Percentiles rank a stretch among this genome's conserved stretches.
phyloP scores from a whole-genome alignment of 2,888 invertebrate species.

The Rotaria socialis region DNA sequence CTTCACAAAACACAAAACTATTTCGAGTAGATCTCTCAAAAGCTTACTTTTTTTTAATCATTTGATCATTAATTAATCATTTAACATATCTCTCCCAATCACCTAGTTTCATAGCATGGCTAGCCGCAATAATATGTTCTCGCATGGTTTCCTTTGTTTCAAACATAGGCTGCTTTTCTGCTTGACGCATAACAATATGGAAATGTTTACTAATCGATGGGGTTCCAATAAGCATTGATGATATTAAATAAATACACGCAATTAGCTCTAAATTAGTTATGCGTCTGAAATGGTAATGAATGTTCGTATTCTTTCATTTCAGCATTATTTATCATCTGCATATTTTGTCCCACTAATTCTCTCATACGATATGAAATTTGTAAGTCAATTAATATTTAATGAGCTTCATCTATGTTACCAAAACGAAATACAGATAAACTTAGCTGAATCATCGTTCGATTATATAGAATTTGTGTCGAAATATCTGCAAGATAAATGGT shows the following conservation, averaged over 20 bases:
- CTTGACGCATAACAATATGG: conserved; percentile 90
- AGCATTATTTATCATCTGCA: conserved; percentile 60
- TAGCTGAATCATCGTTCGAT: conserved; percentile 94
- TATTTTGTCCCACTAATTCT: conserved; percentile 79
- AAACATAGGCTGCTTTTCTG: conserved; percentile 81
- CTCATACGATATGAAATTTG: conserved; percentile 98
- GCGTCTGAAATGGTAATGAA: conserved; percentile 98
- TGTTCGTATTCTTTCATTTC: conserved; percentile 71
- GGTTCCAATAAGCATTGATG: conserved; percentile 97
- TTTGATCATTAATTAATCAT: conserved; percentile 95
- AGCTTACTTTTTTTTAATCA: conserved; percentile 72
- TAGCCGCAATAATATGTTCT: conserved; percentile 97
- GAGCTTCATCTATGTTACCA: conserved; percentile 86
- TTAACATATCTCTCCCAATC: conserved; percentile 91
- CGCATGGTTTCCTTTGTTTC: conserved; percentile 95
- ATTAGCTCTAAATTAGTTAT: conserved; percentile 95
- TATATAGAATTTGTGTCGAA: conserved; percentile 76
- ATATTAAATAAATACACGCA: conserved; percentile 95
- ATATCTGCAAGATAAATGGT: conserved; percentile 65
- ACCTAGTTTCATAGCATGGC: conserved; percentile 94
- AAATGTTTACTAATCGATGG: conserved; percentile 96
- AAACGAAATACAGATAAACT: conserved; percentile 96
- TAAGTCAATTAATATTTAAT: conserved; percentile 90
- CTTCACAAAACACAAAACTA: too few species aligned
- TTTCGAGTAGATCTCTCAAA: too few species aligned